Base-by-base conservation (phyloP, 2,888 invertebrate genomes). In the Drosophila neonasuta region DNA sequence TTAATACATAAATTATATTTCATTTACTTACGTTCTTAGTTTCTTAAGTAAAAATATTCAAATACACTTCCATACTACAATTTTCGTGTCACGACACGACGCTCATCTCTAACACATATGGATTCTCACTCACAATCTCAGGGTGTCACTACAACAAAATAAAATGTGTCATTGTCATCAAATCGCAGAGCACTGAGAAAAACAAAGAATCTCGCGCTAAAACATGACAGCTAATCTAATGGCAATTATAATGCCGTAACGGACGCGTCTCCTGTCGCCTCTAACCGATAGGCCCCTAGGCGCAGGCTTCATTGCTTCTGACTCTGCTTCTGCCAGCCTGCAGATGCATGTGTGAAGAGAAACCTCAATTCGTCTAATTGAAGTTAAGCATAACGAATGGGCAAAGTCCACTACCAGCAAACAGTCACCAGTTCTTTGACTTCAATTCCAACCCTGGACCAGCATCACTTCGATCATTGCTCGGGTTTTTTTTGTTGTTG, bases 201-300 rank as follows among this genome's bases (percentile, higher is more conserved):
- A 65, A 72, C 65, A 63, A 71, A 68, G 59, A 65, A 64, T 48
- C 24, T 45, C 36, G 60, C 52, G 72, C 74, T 71, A 74, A 75
- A 85, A 86, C 68, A 77, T 89, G 89, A 89, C 89, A 89, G 88
- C 84, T 85, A 86, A 88, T 87, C 87, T 76, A 85, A 85, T 66
- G 79, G 80, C 88, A 88, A 89, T 87, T 87, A 88, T 87, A 72
- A 72, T 71, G 77, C 75, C 75, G 71, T 63, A 70, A 77, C 79
- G 73, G 68, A 20, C 15, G 13, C 15, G 39, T 15, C 39, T 15
- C 8, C 39, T 41, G 7, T 2, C 15, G n/a, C 49, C 55, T 45
- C 20, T 17, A 11, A 10, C 24, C 44, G 32, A 32, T 55, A 39
- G 36, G 54, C 46, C 67, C 68, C 54, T 57, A 57, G 73, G 59